Evolutionary conservation across 2,797 vertebrate genomes (phyloP).

Genomic region (Acanthiza pusilla): DNA sequence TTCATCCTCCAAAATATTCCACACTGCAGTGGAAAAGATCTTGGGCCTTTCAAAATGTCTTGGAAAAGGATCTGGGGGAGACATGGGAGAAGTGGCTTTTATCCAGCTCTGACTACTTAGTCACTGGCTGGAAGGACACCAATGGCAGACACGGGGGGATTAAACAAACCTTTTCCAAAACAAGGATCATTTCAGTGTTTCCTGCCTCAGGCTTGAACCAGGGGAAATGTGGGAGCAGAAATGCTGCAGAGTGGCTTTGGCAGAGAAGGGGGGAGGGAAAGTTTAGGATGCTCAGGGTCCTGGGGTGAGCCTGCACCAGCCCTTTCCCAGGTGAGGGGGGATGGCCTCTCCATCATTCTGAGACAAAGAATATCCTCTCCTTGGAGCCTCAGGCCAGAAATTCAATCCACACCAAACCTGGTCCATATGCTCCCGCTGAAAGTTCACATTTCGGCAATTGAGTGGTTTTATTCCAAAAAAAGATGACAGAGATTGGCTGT

Average conservation of each 20-base stretch:
- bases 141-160: neutral
- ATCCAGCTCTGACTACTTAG: neutral
- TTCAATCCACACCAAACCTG: neutral
- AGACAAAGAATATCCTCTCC: neutral
- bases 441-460: neutral
- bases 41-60: neutral
- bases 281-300: neutral
- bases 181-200: neutral
- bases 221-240: neutral
- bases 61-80: neutral
- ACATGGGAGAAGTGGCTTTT: neutral
- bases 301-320: neutral
- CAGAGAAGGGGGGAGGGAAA: neutral
- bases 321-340: neutral
- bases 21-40: neutral
- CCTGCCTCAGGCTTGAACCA: neutral
- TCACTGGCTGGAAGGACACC: neutral
- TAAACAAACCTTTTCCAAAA: neutral
- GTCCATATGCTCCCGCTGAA: neutral
- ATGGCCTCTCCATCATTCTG: neutral
- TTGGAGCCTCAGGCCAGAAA: neutral
- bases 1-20: neutral
- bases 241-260: neutral
- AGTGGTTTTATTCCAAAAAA: neutral
- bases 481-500: neutral